Percentiles rank a stretch among this genome's conserved stretches.
phyloP scores from a whole-genome alignment of 1,140 invertebrate species.

The Neodiprion pinetum region DNA sequence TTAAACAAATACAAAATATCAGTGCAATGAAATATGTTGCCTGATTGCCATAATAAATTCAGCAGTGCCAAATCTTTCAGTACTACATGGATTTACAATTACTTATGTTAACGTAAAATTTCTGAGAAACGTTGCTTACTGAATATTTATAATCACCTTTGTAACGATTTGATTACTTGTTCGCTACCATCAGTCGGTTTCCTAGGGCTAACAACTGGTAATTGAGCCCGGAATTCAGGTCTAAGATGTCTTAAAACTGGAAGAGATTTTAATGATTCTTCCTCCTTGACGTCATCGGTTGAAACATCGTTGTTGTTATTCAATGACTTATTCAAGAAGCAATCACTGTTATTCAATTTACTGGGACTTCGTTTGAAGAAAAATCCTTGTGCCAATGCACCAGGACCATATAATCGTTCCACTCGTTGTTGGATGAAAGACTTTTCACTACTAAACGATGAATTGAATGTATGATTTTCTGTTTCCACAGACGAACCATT shows the following conservation, averaged over 20 bases:
- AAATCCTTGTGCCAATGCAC: constrained; percentile 82
- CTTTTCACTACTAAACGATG: constrained; percentile 65
- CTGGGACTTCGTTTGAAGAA: constrained; percentile 65
- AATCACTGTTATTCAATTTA: constrained; percentile 52
- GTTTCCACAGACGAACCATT: constrained; percentile 46
- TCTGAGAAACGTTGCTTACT: constrained; percentile 11
- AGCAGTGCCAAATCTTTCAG: background rate
- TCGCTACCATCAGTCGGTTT: constrained; percentile 58
- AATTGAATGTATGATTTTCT: constrained; percentile 43
- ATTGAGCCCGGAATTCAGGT: constrained; percentile 84
- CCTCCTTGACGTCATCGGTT: constrained; percentile 47
- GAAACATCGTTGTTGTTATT: constrained; percentile 52
- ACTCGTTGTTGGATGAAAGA: constrained; percentile 90
- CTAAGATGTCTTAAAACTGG: constrained; percentile 82
- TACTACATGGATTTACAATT: constrained; percentile 12
- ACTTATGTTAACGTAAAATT: constrained; percentile 6
- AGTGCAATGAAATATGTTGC: constrained; percentile 24
- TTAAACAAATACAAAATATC: constrained; percentile 10
- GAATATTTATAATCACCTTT: constrained; percentile 40
- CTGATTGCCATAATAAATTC: constrained; percentile 20
- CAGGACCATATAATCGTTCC: constrained; percentile 85
- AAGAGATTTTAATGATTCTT: constrained; percentile 61
- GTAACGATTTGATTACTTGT: constrained; percentile 54
- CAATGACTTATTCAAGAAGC: constrained; percentile 56
- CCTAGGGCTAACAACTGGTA: constrained; percentile 74